Conservation (phyloP, 2,797 vertebrate species). For the Phrynocephalus guinanensis region DNA sequence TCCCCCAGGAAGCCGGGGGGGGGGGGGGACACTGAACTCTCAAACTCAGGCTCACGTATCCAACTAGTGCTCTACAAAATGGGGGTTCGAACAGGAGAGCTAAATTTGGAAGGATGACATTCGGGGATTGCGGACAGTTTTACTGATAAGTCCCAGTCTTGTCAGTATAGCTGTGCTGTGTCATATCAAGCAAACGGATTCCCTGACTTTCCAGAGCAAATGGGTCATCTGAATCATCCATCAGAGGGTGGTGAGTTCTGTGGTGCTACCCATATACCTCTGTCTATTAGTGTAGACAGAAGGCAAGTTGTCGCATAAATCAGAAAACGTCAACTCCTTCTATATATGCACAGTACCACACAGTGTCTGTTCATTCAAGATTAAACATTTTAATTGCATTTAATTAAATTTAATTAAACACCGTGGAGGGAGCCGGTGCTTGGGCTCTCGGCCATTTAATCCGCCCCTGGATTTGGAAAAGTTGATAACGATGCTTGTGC, state of each 20-base stretch:
- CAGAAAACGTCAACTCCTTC: background rate
- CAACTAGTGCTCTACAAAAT: background rate
- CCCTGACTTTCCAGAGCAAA: background rate
- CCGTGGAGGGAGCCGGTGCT: background rate
- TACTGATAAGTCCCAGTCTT: no score
- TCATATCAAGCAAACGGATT: background rate
- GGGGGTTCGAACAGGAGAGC: background rate
- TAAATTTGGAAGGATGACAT: background rate
- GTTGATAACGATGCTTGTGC: constrained; percentile 59
- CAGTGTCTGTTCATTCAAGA: background rate
- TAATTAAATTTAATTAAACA: constrained; percentile 27
- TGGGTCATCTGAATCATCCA: background rate
- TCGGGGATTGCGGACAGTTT: no score
- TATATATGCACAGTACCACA: background rate
- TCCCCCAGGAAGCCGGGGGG: no score
- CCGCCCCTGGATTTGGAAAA: constrained; percentile 57
- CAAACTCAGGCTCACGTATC: no score
- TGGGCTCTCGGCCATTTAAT: constrained; percentile 47
- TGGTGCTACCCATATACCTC: background rate
- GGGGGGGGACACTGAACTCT: no score
- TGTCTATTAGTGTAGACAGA: background rate
- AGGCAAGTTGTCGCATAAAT: background rate
- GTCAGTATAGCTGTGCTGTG: background rate
- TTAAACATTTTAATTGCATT: constrained; percentile 16
- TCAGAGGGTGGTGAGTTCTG: background rate